A percentile compares a stretch with the other conserved stretches of the same genome.
These are phyloP conservation scores for Taurulus bubalis DNA, from an alignment of 2,113 vertebrate genomes.

Conservation along the genomic window DNA sequence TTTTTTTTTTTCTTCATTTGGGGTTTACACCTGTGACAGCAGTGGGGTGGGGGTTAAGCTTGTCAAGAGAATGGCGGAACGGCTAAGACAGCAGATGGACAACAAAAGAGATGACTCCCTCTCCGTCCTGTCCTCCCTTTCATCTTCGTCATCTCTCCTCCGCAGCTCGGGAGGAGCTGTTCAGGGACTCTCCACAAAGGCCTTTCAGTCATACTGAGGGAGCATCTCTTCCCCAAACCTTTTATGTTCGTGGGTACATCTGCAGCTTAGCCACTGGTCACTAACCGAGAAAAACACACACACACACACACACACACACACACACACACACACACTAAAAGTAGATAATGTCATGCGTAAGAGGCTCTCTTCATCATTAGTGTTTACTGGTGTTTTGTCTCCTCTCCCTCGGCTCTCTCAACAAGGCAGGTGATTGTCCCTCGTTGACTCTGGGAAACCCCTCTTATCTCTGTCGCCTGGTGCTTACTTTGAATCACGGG, in stretches of 20 bases:
- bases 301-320: constrained; percentile 25
- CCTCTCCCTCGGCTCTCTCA: constrained; percentile 29
- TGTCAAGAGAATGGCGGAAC: constrained; percentile 52
- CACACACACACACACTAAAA: constrained; percentile 25
- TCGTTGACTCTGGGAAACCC: constrained; percentile 65
- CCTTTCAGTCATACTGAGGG: constrained; percentile 51
- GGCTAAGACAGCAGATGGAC: constrained; percentile 76
- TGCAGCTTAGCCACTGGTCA: constrained; percentile 59
- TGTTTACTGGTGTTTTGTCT: constrained; percentile 58
- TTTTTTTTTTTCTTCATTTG: constrained; percentile 39
- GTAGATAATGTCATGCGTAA: constrained; percentile 48
- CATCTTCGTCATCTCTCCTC: constrained; percentile 63
- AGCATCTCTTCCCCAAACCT: constrained; percentile 58
- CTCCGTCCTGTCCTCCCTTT: constrained; percentile 66
- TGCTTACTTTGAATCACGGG: constrained; percentile 52
- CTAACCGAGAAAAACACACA: constrained; percentile 26
- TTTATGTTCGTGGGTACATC: constrained; percentile 58
- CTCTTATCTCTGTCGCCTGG: constrained; percentile 45
- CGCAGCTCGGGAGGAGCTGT: constrained; percentile 44
- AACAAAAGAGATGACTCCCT: constrained; percentile 73
- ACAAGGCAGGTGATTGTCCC: constrained; percentile 71
- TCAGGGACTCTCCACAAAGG: constrained; percentile 60
- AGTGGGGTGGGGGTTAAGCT: constrained; percentile 41
- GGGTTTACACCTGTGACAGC: constrained; percentile 62
- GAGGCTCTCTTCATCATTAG: constrained; percentile 52